phyloP scores from a whole-genome alignment of 2,797 vertebrate genomes.

The Margarornis squamiger region DNA sequence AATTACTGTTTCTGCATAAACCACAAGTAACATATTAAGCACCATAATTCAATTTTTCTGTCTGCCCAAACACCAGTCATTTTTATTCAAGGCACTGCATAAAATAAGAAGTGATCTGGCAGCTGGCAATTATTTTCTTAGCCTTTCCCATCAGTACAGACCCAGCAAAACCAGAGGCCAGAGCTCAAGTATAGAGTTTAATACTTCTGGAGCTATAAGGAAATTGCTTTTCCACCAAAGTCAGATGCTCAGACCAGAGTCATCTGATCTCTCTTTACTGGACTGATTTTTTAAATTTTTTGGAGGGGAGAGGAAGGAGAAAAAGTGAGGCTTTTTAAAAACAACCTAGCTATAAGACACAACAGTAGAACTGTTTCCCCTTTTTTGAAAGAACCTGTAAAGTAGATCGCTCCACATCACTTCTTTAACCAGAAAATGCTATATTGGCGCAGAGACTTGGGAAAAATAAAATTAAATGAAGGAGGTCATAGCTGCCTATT shows the following conservation, averaged over 20 bases:
- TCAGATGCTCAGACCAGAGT: not conserved
- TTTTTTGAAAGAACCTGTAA: not conserved
- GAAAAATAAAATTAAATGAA: not conserved
- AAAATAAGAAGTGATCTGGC: not conserved
- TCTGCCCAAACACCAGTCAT: constrained; percentile 13
- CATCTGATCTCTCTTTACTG: not conserved
- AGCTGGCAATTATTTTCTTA: not conserved
- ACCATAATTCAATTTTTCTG: constrained; percentile 43
- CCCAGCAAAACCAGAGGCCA: not conserved
- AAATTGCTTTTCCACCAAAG: not conserved
- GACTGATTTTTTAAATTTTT: not conserved
- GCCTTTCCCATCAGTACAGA: not conserved
- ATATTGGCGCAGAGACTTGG: not conserved
- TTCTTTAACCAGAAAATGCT: not conserved
- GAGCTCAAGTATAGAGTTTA: not conserved
- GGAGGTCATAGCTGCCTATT: not conserved
- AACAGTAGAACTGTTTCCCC: not conserved
- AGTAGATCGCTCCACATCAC: not conserved
- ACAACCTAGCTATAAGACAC: not conserved
- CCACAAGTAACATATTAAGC: constrained; percentile 32
- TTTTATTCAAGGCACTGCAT: accelerated
- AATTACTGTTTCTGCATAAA: constrained; percentile 23
- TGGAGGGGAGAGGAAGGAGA: not conserved
- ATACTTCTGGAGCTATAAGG: not conserved
- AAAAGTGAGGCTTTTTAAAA: not conserved